phyloP scores from a whole-genome alignment of 92 coral and sea anemone species.

The Scolanthus callimorphus region DNA sequence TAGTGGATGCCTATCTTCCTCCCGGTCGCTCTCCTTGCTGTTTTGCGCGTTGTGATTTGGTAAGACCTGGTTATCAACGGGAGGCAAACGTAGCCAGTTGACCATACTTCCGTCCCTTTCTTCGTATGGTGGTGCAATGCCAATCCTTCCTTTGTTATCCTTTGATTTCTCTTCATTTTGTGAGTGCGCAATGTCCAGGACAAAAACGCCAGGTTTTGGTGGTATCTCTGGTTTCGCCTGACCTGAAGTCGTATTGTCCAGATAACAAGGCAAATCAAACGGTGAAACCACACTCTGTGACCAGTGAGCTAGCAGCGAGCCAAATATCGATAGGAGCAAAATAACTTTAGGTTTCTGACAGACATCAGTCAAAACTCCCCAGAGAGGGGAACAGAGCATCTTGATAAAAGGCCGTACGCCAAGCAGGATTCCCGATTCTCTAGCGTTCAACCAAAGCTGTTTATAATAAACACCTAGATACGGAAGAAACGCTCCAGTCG shows the following conservation, averaged over 20 bases:
- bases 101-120: not conserved
- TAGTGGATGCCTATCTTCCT: not conserved
- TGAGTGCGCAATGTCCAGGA: not conserved
- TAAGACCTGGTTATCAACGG: not conserved
- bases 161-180: not conserved
- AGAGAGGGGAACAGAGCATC: conserved; percentile 78
- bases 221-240: not conserved
- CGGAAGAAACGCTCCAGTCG: conserved; percentile 75
- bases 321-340: conserved; percentile 66
- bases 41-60: not conserved
- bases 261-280: conserved; percentile 75
- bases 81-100: not conserved
- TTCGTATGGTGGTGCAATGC: not conserved
- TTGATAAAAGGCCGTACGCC: conserved; percentile 83
- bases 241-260: conserved; percentile 15
- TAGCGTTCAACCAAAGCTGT: conserved; percentile 82
- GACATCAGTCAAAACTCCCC: conserved; percentile 79
- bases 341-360: conserved; percentile 66
- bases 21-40: not conserved
- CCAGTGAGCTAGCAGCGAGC: conserved; percentile 66
- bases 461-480: conserved; percentile 88
- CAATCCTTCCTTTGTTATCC: not conserved
- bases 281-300: conserved; percentile 87
- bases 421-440: conserved; percentile 74
- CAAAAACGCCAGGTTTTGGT: not conserved